Evolutionary conservation across 1,140 invertebrate species (phyloP).

Genomic region (Carcinoscorpius rotundicauda): DNA sequence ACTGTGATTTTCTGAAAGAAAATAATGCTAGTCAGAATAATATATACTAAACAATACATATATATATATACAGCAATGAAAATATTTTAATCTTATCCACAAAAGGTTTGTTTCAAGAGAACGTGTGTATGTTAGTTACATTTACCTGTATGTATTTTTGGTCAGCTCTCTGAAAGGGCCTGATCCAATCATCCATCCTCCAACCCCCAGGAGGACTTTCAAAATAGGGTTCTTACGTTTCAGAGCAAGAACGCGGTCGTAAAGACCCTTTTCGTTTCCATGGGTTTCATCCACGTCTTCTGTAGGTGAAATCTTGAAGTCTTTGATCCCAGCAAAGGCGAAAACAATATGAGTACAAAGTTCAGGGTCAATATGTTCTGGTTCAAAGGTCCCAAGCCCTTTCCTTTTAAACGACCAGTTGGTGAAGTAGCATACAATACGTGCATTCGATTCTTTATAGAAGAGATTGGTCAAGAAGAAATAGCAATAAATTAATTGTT

Average conservation of each 20-base stretch:
- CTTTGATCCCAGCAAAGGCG: slow-evolving; percentile 66
- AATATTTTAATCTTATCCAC: background rate
- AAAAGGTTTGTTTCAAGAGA: background rate
- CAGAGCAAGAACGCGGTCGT: slow-evolving; percentile 63
- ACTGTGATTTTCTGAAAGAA: slow-evolving; percentile 81
- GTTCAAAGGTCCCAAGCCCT: slow-evolving; percentile 67
- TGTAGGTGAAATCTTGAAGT: slow-evolving; percentile 60
- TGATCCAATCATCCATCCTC: slow-evolving; percentile 87
- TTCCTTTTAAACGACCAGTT: slow-evolving; percentile 86
- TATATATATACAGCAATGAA: background rate
- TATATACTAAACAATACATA: background rate
- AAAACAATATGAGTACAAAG: slow-evolving; percentile 89
- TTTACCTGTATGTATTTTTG: slow-evolving; percentile 45
- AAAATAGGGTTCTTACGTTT: slow-evolving; percentile 80
- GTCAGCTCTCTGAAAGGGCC: slow-evolving; percentile 72
- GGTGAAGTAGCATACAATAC: slow-evolving; percentile 82
- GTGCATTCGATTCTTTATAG: slow-evolving; percentile 22
- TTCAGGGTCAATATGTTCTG: slow-evolving; percentile 68
- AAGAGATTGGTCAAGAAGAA: background rate
- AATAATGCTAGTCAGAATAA: background rate
- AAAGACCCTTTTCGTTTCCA: slow-evolving; percentile 48
- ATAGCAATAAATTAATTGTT: background rate
- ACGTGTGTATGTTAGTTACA: background rate
- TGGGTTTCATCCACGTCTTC: slow-evolving; percentile 52
- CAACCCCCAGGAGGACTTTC: slow-evolving; percentile 80